phyloP scores from a whole-genome alignment of 2,797 vertebrate species.

The Podarcis lilfordi region DNA sequence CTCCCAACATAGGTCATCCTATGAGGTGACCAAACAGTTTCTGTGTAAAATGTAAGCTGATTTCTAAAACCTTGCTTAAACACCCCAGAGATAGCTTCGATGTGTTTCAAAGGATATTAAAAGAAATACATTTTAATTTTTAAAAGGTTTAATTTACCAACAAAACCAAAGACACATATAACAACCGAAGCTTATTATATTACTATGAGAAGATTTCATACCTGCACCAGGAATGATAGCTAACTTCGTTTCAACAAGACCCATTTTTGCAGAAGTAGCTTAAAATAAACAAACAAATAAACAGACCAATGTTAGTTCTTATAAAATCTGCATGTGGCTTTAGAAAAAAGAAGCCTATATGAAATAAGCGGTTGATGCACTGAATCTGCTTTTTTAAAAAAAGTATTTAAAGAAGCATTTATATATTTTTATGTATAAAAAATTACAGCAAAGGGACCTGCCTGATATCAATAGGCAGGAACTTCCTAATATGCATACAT shows the following conservation, averaged over 20 bases:
- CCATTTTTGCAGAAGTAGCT: constrained; percentile 94
- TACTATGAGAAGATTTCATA: constrained; percentile 69
- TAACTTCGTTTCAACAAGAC: constrained; percentile 93
- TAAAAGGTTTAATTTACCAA: constrained; percentile 9
- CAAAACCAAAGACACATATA: background rate
- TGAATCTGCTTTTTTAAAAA: background rate
- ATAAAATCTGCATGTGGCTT: background rate
- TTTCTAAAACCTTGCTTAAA: background rate
- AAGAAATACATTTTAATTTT: background rate
- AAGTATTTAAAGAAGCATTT: background rate
- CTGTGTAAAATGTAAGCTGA: background rate
- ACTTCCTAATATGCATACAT: no score
- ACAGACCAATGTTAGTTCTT: background rate
- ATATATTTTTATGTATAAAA: no score
- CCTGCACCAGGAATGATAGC: constrained; percentile 98
- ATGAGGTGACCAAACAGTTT: no score
- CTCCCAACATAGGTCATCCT: no score
- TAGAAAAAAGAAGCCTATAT: background rate
- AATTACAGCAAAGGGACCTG: no score
- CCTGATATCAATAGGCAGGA: no score
- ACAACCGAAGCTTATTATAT: background rate
- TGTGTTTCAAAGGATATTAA: background rate
- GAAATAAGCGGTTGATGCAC: constrained; percentile 15
- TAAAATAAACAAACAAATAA: constrained; percentile 61
- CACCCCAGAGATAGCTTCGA: background rate